Evolutionary conservation across 1,140 invertebrate species (phyloP).

Genomic region (Polyergus mexicanus): DNA sequence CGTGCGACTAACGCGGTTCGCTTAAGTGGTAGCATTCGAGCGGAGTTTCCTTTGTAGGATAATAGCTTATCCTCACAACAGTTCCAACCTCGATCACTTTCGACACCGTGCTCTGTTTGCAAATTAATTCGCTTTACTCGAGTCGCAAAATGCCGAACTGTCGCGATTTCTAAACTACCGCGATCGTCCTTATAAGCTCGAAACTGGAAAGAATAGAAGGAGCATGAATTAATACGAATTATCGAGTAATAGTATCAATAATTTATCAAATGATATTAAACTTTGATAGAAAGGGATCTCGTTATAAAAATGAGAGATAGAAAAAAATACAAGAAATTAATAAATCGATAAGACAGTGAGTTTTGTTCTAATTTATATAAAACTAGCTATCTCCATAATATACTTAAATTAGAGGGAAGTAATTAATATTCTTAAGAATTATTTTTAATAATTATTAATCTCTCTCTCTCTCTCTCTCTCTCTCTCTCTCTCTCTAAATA

Average conservation of each 20-base stretch:
- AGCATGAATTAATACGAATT: slow-evolving; percentile 10
- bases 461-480: too few species aligned
- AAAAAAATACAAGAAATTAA: not conserved
- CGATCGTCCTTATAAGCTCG: slow-evolving; percentile 6
- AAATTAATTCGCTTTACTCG: slow-evolving; percentile 55
- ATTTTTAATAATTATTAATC: not conserved
- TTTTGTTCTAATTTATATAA: not conserved
- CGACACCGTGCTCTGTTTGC: slow-evolving; percentile 53
- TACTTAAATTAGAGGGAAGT: not conserved
- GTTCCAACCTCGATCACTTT: slow-evolving; percentile 52
- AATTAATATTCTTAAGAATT: not conserved
- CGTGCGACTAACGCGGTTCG: slow-evolving; percentile 52
- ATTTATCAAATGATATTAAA: not conserved
- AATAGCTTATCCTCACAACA: slow-evolving; percentile 45
- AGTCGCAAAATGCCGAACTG: slow-evolving; percentile 41
- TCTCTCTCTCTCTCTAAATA: too few species aligned
- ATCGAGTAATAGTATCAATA: not conserved
- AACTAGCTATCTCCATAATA: not conserved
- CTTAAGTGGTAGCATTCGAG: slow-evolving; percentile 47
- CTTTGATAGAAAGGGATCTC: not conserved
- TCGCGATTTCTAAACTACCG: not conserved
- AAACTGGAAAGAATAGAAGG: not conserved
- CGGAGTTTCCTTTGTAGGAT: slow-evolving; percentile 56
- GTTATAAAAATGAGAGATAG: not conserved
- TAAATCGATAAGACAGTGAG: not conserved